Base-by-base conservation (phyloP, 2,797 vertebrate genomes). In the Falco rusticolus region DNA sequence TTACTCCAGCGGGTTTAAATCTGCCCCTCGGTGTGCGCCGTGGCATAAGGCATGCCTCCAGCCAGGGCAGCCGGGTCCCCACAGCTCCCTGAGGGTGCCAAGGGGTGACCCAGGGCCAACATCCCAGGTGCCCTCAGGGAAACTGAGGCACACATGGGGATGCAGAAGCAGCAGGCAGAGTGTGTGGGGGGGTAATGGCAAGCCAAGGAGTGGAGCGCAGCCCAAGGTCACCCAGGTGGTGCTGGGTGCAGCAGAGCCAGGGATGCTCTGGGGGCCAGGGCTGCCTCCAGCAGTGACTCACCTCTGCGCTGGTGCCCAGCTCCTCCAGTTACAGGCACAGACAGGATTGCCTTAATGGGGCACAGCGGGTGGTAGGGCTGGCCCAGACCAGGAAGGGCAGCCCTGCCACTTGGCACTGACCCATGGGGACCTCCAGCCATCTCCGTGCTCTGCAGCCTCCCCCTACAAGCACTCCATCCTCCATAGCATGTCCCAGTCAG, bases 181-280 rank as follows among this genome's bases (percentile, higher is more conserved):
- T 45, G 43, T 45, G 43, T 17, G 43, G 7, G 43, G 43, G 43
- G 16, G 16, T 45, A 17, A 45, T 17, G 43, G 43, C 43, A 45
- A 45, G 43, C 25, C 0, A 1, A 34, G 25, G n/a, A 68, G 33
- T 5, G 1, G 41, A 69, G 39, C 12, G 2, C 66, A 54, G 53
- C 29, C 29, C 90, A 87, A 94, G 92, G 95, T 96, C 54, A 93
- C 39, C 9, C 94, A 56, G 77, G 84, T 72, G 87, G 66, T 76
- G 83, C 61, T n/a, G 87, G 53, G 64, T 2, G 2, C 39, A 57
- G 77, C 65, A 56, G 70, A 47, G 47, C 80, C 74, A 25, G 61
- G 61, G 94, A 56, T 95, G 95, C 76, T 90, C 65, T 11, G n/a
- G 3, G 1, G 89, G 50, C 59, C 93, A 11, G 84, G 66, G 81